These are phyloP conservation scores for Dasysyrphus albostriatus DNA, from an alignment of 2,888 invertebrate genomes.

Conservation along the genomic window DNA sequence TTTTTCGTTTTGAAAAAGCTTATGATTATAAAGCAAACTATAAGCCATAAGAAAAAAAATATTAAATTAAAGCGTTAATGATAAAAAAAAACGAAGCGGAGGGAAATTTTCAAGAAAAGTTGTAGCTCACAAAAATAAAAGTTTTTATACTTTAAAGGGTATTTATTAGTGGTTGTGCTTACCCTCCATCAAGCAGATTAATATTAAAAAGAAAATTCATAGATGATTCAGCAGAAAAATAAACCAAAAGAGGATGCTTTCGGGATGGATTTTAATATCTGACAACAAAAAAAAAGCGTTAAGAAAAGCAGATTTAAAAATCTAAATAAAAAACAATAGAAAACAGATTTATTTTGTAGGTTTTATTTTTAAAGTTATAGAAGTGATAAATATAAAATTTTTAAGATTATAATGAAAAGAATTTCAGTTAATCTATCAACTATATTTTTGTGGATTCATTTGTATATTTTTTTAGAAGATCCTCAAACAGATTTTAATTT, in stretches of 20 bases:
- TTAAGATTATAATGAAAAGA: background rate
- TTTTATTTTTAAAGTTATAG: constrained; percentile 11
- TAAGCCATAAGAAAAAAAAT: constrained; percentile 13
- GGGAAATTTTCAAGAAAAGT: constrained; percentile 13
- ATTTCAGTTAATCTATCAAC: no score
- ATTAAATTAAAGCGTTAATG: constrained; percentile 38
- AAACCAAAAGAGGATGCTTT: background rate
- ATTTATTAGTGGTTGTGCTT: constrained; percentile 32
- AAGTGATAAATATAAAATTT: background rate
- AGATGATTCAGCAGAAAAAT: constrained; percentile 8
- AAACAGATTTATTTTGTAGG: background rate
- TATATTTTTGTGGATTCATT: no score
- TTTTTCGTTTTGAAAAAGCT: constrained; percentile 19
- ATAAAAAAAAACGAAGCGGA: background rate
- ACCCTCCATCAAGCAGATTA: constrained; percentile 21
- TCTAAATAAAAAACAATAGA: background rate
- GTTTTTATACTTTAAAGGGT: constrained; percentile 27
- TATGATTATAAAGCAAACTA: constrained; percentile 56
- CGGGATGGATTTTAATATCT: constrained; percentile 1
- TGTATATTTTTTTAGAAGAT: no score
- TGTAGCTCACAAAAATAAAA: background rate
- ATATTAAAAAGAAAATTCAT: background rate
- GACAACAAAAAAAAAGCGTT: background rate
- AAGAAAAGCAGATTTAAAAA: background rate
- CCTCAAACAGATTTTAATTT: no score